Percentiles rank a stretch among this genome's conserved stretches.
These are phyloP conservation scores for Bettongia penicillata DNA, from an alignment of 2,113 vertebrate genomes.

Conservation along the genomic window DNA sequence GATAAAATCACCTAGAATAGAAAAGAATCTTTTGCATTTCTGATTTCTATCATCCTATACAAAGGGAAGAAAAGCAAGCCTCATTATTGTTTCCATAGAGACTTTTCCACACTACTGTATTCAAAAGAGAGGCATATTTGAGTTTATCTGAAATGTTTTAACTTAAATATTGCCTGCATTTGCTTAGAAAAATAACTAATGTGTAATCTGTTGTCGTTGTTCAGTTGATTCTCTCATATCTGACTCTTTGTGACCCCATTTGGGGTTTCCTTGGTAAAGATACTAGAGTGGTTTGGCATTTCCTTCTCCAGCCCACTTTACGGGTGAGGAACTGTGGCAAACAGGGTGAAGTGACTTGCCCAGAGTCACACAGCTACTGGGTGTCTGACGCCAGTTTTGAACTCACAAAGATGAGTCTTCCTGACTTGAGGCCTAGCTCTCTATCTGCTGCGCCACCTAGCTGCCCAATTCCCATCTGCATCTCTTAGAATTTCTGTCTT, in stretches of 20 bases:
- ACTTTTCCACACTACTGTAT: background rate
- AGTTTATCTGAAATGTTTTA: background rate
- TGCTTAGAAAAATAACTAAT: slow-evolving; percentile 7
- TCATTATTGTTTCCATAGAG: background rate
- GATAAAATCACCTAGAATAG: background rate
- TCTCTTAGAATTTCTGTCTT: background rate
- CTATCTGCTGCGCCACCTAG: background rate
- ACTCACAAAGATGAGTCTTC: background rate
- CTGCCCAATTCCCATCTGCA: background rate
- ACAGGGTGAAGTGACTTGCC: background rate
- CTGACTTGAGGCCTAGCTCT: background rate
- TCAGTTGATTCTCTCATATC: background rate
- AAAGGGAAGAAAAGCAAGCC: background rate
- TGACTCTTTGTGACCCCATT: background rate
- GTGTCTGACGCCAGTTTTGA: background rate
- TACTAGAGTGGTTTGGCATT: background rate
- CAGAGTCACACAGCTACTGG: background rate
- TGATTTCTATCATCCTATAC: background rate
- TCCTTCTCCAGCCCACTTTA: background rate
- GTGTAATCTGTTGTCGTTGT: background rate
- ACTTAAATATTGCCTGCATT: background rate
- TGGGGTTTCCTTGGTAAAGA: background rate
- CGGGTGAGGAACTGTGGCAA: background rate
- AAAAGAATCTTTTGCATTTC: background rate
- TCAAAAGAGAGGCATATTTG: background rate